Evolutionary conservation across 2,797 vertebrate genomes (phyloP), one percentile per base, ranked within the genome.

Genomic region (Mormyrus proboscirostris): DNA sequence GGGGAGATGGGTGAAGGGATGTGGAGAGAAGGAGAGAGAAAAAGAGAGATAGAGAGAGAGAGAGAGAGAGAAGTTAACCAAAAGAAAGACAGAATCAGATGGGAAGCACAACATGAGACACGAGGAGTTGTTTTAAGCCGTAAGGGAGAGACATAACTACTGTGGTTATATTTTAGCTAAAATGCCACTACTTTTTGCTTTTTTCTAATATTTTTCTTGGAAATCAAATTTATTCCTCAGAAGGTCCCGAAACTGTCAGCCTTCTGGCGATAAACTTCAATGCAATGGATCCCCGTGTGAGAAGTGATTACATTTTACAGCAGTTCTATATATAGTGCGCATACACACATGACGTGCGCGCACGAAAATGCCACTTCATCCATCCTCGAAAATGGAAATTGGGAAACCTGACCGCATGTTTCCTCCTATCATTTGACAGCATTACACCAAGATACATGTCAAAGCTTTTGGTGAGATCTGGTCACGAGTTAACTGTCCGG

Each of bases 391-490:
- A 29, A 51, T 5, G 47, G 49, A 51, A 51, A 29, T 10, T 85
- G n/a, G 44, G 1, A 83, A 44, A 84, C 41, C 4, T 16, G 33
- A 49, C 44, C 8, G 6, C 51, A 14, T 47, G 33, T 53, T 51
- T 57, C 55, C n/a, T 19, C 82, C 59, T 85, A 41, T 76, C 88
- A 73, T 59, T 90, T 38, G 44, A 65, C 88, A 86, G 88, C 49
- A 83, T 91, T 88, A 51, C 10, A 50, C 86, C 38, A n/a, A 4
- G 19, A 55, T 88, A 73, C 19, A 8, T 38, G 57, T 79, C 44
- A 49, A 89, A 91, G 82, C 44, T 47, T 50, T 65, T 2, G 0
- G 57, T 29, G 88, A 90, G 83, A 25, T 6, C 19, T 73, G 84
- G 88, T 90, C 88, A 88, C 83, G 79, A 69, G 16, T 51, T 25